Base-by-base conservation (phyloP, 2,113 vertebrate genomes). In the Erinaceus europaeus region DNA sequence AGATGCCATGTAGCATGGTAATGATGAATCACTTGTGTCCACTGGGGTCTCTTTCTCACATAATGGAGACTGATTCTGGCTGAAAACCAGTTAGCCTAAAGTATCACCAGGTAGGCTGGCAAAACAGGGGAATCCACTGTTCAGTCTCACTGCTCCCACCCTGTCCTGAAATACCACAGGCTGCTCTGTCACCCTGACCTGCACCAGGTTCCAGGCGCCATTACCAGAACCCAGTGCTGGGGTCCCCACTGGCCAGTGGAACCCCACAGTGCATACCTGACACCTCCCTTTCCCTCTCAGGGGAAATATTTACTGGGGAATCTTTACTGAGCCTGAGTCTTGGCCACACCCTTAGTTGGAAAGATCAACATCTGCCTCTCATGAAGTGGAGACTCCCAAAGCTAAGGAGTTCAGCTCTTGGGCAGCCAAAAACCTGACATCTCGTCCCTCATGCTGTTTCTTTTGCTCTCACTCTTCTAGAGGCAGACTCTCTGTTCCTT, bases 361-460 rank as follows among this genome's bases (percentile, higher is more conserved):
- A 86, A 91, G 84, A 76, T 20, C 38, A 62, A 67, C 46, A 61
- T 57, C 15, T 80, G 20, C 29, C 46, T 82, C 46, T 67, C 50
- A 82, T n/a, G 52, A 82, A 36, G n/a, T 23, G 18, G 65, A 78
- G 48, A 40, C 12, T 61, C 48, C 65, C 40, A 73, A 34, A 53
- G 46, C 36, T 52, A 61, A 77, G 59, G 50, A 90, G 84, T 61
- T 92, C 57, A 74, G 15, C 36, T 55, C 29, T 65, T 29, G 86
- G 76, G 55, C 64, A 61, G 84, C 67, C 87, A 79, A 48, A 88
- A 83, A 27, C 36, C 38, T 84, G 78, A 84, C 38, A 10, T 17
- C 18, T 0, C 65, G 65, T 34, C 1, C 8, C 13, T 2, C 1
- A 2, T 27, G 75, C 36, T 69, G 57, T 38, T 62, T 72, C 72